phyloP scores from a whole-genome alignment of 2,113 vertebrate species.

The Cyprinodon variegatus region DNA sequence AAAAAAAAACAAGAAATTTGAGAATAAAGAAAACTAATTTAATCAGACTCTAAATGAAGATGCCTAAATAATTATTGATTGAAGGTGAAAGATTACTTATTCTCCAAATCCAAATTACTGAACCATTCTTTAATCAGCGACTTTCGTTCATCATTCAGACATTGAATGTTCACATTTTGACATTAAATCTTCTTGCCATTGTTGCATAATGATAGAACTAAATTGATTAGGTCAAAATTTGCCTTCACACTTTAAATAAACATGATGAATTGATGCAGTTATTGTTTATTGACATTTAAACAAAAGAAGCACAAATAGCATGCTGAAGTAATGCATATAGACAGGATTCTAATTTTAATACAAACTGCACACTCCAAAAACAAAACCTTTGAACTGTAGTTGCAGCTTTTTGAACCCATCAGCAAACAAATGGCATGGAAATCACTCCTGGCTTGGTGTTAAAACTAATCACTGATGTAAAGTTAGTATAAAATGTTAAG shows the following conservation, averaged over 20 bases:
- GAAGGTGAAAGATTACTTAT: too few species aligned
- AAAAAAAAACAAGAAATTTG: too few species aligned
- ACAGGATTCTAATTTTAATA: not conserved
- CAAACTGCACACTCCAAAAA: not conserved
- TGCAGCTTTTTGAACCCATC: not conserved
- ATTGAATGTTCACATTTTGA: not conserved
- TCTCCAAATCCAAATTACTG: too few species aligned
- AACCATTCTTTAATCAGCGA: too few species aligned
- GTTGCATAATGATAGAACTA: not conserved
- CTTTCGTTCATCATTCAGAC: too few species aligned
- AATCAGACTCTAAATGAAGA: too few species aligned
- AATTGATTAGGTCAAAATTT: not conserved
- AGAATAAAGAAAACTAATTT: too few species aligned
- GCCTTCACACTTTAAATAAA: not conserved
- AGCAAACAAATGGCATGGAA: not conserved
- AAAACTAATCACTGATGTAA: conserved; percentile 61
- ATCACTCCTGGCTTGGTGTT: not conserved
- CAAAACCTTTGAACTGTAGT: not conserved
- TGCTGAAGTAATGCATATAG: not conserved
- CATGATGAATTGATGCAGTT: not conserved
- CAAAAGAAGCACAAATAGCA: not conserved
- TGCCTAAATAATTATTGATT: too few species aligned
- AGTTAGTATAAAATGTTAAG: conserved; percentile 77
- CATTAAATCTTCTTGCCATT: not conserved
- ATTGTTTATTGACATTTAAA: not conserved